These are phyloP conservation scores for Panopea generosa DNA, from an alignment of 2,888 invertebrate genomes.

Conservation along the genomic window DNA sequence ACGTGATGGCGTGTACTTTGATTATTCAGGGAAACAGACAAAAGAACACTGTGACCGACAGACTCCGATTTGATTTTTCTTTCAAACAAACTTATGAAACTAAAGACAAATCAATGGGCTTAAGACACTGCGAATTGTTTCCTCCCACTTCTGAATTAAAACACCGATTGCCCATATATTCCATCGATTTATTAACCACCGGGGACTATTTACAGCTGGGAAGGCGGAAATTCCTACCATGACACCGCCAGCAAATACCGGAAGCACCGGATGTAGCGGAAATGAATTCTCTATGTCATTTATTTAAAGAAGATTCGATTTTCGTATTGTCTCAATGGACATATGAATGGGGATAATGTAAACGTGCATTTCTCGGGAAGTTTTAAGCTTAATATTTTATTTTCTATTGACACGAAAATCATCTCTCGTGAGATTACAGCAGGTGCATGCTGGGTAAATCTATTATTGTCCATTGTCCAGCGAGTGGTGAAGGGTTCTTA, in stretches of 20 bases:
- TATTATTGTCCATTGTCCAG: conserved; percentile 21
- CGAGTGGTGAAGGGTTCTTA: background rate
- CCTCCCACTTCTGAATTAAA: background rate
- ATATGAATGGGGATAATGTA: conserved; percentile 50
- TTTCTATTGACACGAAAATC: conserved; percentile 51
- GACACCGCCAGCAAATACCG: conserved; percentile 54
- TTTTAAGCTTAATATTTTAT: conserved; percentile 65
- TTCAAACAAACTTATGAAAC: background rate
- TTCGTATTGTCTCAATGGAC: conserved; percentile 51
- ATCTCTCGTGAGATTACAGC: conserved; percentile 47
- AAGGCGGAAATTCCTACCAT: conserved; percentile 34
- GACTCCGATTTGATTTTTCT: background rate
- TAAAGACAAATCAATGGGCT: conserved; percentile 8
- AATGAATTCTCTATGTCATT: conserved; percentile 63
- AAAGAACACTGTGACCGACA: too few species aligned
- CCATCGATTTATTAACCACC: background rate
- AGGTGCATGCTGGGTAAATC: conserved; percentile 47
- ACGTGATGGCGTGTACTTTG: too few species aligned
- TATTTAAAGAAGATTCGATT: conserved; percentile 48
- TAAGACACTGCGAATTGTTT: conserved; percentile 8
- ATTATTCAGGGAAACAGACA: too few species aligned
- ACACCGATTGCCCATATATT: conserved; percentile 17
- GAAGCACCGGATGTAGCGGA: conserved; percentile 60
- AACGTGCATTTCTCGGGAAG: conserved; percentile 48
- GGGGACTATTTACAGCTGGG: conserved; percentile 3